Evolutionary conservation across 2,888 invertebrate genomes (phyloP), one percentile per base, ranked within the genome.

Genomic region (Acleris literana): DNA sequence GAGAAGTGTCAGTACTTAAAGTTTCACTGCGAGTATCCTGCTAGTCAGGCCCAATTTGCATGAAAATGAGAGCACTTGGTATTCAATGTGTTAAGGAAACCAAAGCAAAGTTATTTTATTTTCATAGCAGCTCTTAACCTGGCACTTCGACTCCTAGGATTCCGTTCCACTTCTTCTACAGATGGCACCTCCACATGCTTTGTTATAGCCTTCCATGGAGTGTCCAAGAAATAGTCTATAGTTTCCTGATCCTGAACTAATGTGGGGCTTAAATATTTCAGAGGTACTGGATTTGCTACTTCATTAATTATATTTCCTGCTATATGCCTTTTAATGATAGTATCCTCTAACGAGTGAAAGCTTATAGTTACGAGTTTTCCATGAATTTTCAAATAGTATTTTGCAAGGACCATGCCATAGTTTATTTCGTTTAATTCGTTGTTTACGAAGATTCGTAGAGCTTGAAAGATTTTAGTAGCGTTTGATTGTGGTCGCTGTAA

Each of bases 381-480:
- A 46, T 95, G 94, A 0, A 95, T 86, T 88, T 96, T 97, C 22
- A 99, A 93, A 78, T 95, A 96, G 79, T 93, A 94, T 70, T 95
- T 94, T 0, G 98, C 96, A 63, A 98, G 77, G 25, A 97, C 83
- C 86, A 99, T 94, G 0, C 95, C 98, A 83, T 96, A 97, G 90
- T 98, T 97, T 1, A 99, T 94, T 93, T 99, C 98, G 84, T 99
- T 99, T 1, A 99, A 88, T 90, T 99, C 99, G 84, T 99, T 97
- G 82, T 99, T 99, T 0, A 99, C 97, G 87, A 99, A 98, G 77
- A 99, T 99, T 68, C 99, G 93, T 69, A 99, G 85, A 0, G 99
- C 99, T 92, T 98, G 94, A 88, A 99, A 99, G 0, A 97, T 95
- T 93, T 97, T 98, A 0, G 98, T 98, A 0, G 98, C 99, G 68